phyloP scores from a whole-genome alignment of 1,140 invertebrate species.

The Tetramorium simillimum region DNA sequence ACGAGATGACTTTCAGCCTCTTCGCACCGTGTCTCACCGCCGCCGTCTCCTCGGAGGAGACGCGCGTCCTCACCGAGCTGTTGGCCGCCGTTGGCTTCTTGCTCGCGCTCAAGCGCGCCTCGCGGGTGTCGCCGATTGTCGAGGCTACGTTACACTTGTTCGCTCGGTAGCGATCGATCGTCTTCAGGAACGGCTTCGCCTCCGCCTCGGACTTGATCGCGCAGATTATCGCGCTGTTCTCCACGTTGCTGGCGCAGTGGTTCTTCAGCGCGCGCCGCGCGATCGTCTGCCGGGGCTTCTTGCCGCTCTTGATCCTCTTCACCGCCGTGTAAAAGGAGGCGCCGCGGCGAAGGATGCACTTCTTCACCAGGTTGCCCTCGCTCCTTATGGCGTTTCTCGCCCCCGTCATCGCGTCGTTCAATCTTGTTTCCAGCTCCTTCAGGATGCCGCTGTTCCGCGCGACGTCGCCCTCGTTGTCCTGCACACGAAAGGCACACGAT shows the following conservation, averaged over 20 bases:
- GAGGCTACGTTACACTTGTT: conserved; percentile 22
- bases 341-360: conserved; percentile 71
- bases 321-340: conserved; percentile 72
- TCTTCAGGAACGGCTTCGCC: conserved; percentile 51
- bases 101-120: neutral
- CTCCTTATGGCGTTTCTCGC: conserved; percentile 68
- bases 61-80: conserved; percentile 14
- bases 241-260: conserved; percentile 68
- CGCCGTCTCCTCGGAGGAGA: conserved; percentile 73
- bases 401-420: conserved; percentile 60
- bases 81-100: conserved; percentile 36
- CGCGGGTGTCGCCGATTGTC: neutral
- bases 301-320: conserved; percentile 75
- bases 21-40: conserved; percentile 79
- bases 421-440: conserved; percentile 66
- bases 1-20: conserved; percentile 77
- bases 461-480: conserved; percentile 65
- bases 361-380: conserved; percentile 68
- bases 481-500: conserved; percentile 63
- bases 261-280: conserved; percentile 75
- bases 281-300: conserved; percentile 72
- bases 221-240: conserved; percentile 67
- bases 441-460: conserved; percentile 60
- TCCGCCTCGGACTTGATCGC: conserved; percentile 64
- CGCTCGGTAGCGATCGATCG: conserved; percentile 3